Base-by-base conservation (phyloP, 2,888 invertebrate genomes). In the Stegana nigrithorax region DNA sequence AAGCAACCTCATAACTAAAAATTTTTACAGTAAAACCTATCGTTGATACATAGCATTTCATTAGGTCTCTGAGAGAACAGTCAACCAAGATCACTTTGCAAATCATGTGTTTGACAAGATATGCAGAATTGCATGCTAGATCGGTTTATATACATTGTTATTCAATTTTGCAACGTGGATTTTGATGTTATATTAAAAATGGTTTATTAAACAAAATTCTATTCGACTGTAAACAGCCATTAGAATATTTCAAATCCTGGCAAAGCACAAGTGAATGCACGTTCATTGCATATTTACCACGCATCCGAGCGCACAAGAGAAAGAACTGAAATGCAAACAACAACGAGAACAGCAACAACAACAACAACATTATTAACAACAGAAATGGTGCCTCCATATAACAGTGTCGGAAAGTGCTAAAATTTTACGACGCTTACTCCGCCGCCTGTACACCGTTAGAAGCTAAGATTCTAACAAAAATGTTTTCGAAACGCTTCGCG, bases 231-330 rank as follows among this genome's bases (percentile, higher is more conserved):
- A 6, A 39, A 39, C 12, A 4, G 6, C 12, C 39, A 39, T 39
- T 39, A 39, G 39, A 39, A n/a, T n/a, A 39, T 39, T 4, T 10
- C 4, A 39, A 39, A 39, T 39, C 39, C 39, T 5, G 5, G 10
- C 39, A 39, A 39, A n/a, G n/a, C n/a, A n/a, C n/a, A 39, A 39
- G 39, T 39, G 17, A 14, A 4, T 39, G 39, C 39, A 39, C 47
- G 17, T 50, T 36, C 59, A 59, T 59, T 59, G 59, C 59, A 59
- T 59, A 59, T 59, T 59, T 50, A 59, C 36, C 59, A 59, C 59
- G 32, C 21, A 36, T 36, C n/a, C 39, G 25, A 10, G 19, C 44
- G 8, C 8, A 44, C 12, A 5, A 5, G 5, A 17, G 7, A n/a
- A 36, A 4, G 5, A 36, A 3, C n/a, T 4, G 3, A 17, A 17